A percentile compares a stretch with the other conserved stretches of the same genome.
Evolutionary conservation across 2,113 vertebrate genomes (phyloP).

Genomic region (Otocyon megalotis): DNA sequence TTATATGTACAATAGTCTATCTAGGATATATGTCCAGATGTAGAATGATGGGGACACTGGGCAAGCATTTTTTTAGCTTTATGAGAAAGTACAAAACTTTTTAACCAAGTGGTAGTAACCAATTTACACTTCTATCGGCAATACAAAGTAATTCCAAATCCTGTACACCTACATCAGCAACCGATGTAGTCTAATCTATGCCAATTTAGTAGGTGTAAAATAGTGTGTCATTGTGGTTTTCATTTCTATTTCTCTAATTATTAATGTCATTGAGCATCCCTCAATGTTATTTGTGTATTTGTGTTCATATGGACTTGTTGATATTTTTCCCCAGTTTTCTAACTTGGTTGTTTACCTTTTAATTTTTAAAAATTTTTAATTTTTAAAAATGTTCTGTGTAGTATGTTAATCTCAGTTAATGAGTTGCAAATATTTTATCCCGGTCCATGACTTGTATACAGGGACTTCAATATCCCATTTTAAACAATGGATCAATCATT

Average conservation of each 20-base stretch:
- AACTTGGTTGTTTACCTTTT: background rate
- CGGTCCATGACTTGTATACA: background rate
- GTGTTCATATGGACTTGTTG: background rate
- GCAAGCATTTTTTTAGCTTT: background rate
- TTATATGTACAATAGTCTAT: background rate
- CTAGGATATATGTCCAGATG: background rate
- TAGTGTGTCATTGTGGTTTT: background rate
- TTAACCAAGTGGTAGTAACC: background rate
- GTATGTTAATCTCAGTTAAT: background rate
- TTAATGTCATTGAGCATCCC: background rate
- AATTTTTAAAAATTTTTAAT: background rate
- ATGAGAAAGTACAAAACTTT: background rate
- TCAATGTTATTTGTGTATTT: background rate
- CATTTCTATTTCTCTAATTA: background rate
- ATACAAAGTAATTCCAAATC: background rate
- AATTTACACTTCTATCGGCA: background rate
- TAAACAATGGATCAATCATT: background rate
- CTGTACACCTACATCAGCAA: background rate
- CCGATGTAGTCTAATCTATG: background rate
- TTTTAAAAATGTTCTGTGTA: background rate
- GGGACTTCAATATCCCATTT: background rate
- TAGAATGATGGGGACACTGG: background rate
- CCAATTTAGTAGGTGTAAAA: background rate
- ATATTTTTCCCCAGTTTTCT: background rate
- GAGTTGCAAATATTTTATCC: background rate